Conservation (phyloP, 2,113 vertebrate genomes). For the Meleagris gallopavo region DNA sequence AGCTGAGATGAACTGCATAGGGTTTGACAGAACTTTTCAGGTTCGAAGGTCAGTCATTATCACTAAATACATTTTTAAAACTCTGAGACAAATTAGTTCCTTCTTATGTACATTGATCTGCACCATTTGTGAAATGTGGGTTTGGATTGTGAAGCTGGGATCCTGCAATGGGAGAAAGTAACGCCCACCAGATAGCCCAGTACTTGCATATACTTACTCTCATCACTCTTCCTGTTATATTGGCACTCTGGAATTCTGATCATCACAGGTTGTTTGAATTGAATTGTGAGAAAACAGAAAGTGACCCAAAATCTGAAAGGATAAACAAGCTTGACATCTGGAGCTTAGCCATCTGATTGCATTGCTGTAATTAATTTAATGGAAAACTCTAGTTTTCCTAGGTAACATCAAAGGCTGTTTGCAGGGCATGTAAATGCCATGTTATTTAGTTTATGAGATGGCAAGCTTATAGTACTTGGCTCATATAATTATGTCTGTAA, state of each 20-base stretch:
- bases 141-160: not conserved
- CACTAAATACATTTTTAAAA: not conserved
- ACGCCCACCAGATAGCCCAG: not conserved
- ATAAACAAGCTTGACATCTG: rapidly evolving
- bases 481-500: not conserved
- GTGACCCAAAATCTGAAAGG: not conserved
- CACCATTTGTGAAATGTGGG: not conserved
- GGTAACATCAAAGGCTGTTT: not conserved
- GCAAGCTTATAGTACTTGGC: not conserved
- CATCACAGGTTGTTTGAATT: not conserved
- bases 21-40: not conserved
- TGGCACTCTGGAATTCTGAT: not conserved
- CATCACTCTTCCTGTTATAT: not conserved
- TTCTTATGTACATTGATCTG: not conserved
- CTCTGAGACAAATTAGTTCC: not conserved
- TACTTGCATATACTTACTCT: not conserved
- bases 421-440: not conserved
- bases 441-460: not conserved
- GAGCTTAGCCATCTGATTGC: not conserved
- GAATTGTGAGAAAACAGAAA: not conserved
- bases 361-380: not conserved
- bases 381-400: not conserved
- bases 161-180: not conserved
- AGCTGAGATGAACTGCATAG: not conserved
- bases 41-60: not conserved